Evolutionary conservation across 2,888 invertebrate genomes (phyloP).

Genomic region (Sarcophaga rosellei): DNA sequence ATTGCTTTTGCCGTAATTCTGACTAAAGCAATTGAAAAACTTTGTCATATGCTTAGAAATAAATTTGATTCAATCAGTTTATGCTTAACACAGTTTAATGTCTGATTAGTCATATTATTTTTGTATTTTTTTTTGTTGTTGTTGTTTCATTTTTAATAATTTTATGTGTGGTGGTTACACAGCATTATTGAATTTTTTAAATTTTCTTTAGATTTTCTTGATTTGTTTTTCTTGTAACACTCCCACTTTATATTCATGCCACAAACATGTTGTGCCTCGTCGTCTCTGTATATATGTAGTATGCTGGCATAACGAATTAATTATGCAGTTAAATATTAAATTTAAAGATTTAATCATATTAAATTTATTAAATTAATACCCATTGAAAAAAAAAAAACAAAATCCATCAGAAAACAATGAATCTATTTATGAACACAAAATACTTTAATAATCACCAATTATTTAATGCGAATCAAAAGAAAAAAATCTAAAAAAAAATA

Average conservation of each 20-base stretch:
- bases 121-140: background rate
- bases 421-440: constrained; percentile 8
- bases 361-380: constrained; percentile 1
- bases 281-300: background rate
- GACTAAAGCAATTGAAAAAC: no score
- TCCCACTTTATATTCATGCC: constrained; percentile 39
- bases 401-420: background rate
- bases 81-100: background rate
- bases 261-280: constrained; percentile 14
- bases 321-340: constrained; percentile 46
- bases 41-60: no score
- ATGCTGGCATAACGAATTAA: constrained; percentile 46
- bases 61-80: background rate
- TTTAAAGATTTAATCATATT: constrained; percentile 50
- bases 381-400: constrained; percentile 1
- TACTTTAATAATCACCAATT: constrained; percentile 50
- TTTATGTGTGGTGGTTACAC: background rate
- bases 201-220: background rate
- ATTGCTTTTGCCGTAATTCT: no score
- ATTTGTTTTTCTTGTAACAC: constrained; percentile 14
- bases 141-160: background rate
- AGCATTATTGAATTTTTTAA: background rate
- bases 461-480: constrained; percentile 21
- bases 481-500: constrained; percentile 22
- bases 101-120: background rate